Evolutionary conservation across 1,140 invertebrate species (phyloP).

Genomic region (Antheraea pernyi): DNA sequence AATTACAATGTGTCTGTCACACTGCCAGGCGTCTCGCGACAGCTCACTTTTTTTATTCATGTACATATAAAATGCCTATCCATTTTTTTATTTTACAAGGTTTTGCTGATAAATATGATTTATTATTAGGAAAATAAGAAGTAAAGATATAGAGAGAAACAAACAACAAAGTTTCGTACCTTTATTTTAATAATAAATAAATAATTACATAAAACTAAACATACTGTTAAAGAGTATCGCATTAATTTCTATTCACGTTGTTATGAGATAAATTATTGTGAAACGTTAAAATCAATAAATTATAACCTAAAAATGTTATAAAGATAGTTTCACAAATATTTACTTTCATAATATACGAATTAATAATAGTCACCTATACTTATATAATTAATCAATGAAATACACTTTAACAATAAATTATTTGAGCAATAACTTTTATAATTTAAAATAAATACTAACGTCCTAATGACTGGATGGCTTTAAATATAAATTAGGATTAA

Average conservation of each 20-base stretch:
- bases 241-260: background rate
- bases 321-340: background rate
- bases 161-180: background rate
- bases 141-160: background rate
- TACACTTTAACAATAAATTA: slow-evolving; percentile 6
- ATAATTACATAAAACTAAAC: slow-evolving; percentile 1
- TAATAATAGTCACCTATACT: background rate
- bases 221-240: background rate
- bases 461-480: slow-evolving; percentile 41
- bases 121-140: too few species aligned
- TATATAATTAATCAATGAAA: background rate
- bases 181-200: slow-evolving; percentile 1
- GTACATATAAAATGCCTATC: too few species aligned
- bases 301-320: background rate
- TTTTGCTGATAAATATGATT: too few species aligned
- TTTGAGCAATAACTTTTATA: slow-evolving; percentile 16
- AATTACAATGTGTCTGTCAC: too few species aligned
- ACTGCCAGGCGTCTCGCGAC: too few species aligned
- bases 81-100: too few species aligned
- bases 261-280: background rate
- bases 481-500: slow-evolving; percentile 17
- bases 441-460: slow-evolving; percentile 25
- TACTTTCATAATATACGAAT: background rate
- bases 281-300: background rate
- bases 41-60: too few species aligned